phyloP scores from a whole-genome alignment of 2,888 invertebrate species.

The Himalopsyche japonica region DNA sequence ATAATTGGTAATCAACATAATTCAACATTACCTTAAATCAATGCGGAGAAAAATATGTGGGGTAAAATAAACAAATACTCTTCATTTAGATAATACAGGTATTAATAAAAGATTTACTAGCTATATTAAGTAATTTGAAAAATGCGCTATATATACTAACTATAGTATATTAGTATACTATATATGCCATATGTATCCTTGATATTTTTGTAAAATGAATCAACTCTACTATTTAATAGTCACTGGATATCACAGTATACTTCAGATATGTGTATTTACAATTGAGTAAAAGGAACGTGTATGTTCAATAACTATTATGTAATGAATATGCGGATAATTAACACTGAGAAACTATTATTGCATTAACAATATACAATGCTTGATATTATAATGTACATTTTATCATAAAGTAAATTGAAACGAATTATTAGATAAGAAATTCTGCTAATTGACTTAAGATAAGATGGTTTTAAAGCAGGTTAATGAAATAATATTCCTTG shows the following conservation, averaged over 20 bases:
- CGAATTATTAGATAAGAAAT: conserved; percentile 34
- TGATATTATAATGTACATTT: conserved; percentile 23
- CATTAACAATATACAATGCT: neutral
- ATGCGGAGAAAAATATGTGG: too few relatives aligned
- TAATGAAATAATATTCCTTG: conserved; percentile 3
- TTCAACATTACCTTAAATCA: too few relatives aligned
- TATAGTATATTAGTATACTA: too few relatives aligned
- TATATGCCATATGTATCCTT: too few relatives aligned
- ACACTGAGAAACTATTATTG: neutral
- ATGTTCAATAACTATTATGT: neutral
- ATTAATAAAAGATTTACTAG: too few relatives aligned
- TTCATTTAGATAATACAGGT: too few relatives aligned
- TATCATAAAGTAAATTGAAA: conserved; percentile 27
- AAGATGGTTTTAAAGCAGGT: neutral
- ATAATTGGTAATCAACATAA: too few relatives aligned
- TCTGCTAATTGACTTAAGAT: neutral
- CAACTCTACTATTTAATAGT: neutral
- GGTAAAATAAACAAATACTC: too few relatives aligned
- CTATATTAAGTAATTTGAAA: too few relatives aligned
- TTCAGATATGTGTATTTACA: neutral
- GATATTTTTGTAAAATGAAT: too few relatives aligned
- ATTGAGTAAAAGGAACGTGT: neutral
- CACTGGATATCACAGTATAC: too few relatives aligned
- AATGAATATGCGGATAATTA: neutral
- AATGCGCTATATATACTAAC: too few relatives aligned